Evolutionary conservation across 2,888 invertebrate species (phyloP), one percentile per base, ranked within the genome.

Genomic region (Lymantria dispar): DNA sequence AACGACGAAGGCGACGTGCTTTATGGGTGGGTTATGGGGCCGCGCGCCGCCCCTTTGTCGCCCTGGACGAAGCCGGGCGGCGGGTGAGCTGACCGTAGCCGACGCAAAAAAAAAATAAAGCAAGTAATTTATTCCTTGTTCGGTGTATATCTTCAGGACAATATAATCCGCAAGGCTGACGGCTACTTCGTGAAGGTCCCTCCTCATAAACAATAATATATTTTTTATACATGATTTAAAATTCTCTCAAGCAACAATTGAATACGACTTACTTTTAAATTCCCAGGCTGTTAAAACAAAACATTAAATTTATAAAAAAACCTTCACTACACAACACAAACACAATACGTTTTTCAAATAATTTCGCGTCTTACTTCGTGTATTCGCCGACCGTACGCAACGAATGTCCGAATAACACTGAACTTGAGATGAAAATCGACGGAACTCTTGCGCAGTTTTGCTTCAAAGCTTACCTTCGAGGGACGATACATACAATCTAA

Each of bases 391-490:
- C 71, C 78, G 63, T 66, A 54, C 63, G 52, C 60, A 43, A 50
- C 71, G 76, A 76, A 72, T 69, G 78, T 65, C 77, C 64, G 58
- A 62, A 61, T 84, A 85, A 80, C 85, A 87, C 86, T 87, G 86
- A 87, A 87, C 86, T 86, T 86, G 85, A 75, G 68, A 67, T 64
- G 56, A 56, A 57, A 66, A 64, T 52, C 49, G 43, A 29, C 42
- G 15, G 40, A 42, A 69, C 75, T 70, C 70, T 69, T 63, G 81
- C 79, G 83, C 72, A 72, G 68, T 56, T 68, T 64, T 55, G 7
- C 13, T 40, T 9, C 12, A 14, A 40, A 31, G 80, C 62, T 83
- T 67, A 68, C 83, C 82, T 84, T 83, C 78, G 58, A 62, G 10
- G 9, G 15, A 11, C 29, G 37, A 29, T 8, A 12, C 8, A 38